Percentiles rank a stretch among this genome's conserved stretches.
Evolutionary conservation across 92 coral and sea anemone species (phyloP).

Genomic region (Epizoanthus stellaris): DNA sequence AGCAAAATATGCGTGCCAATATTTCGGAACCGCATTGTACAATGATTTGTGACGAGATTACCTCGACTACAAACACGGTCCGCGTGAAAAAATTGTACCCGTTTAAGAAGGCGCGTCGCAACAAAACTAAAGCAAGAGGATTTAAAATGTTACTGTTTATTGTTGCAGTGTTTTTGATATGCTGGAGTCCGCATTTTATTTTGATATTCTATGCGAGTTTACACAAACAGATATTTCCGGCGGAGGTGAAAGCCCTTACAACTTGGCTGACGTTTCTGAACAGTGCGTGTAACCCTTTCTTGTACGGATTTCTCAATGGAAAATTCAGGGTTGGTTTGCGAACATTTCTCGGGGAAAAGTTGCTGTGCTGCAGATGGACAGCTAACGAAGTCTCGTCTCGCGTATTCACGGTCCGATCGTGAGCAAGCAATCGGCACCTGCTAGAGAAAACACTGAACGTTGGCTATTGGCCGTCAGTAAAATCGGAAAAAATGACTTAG

Average conservation of each 20-base stretch:
- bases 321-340: slow-evolving; percentile 71
- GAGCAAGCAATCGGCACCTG: too few relatives aligned
- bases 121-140: slow-evolving; percentile 71
- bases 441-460: too few relatives aligned
- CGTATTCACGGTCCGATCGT: slow-evolving; percentile 45
- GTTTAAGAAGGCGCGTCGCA: slow-evolving; percentile 33
- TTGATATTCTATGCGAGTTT: slow-evolving; percentile 78
- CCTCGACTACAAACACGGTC: slow-evolving; percentile 77
- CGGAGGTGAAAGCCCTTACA: slow-evolving; percentile 66
- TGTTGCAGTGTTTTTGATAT: slow-evolving; percentile 76
- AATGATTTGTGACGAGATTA: slow-evolving; percentile 66
- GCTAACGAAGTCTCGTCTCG: slow-evolving; percentile 23
- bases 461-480: too few relatives aligned
- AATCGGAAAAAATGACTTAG: too few relatives aligned
- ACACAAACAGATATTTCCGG: slow-evolving; percentile 56
- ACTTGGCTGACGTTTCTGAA: slow-evolving; percentile 80
- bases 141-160: slow-evolving; percentile 81
- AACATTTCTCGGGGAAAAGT: slow-evolving; percentile 62
- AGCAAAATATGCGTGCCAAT: slow-evolving; percentile 14
- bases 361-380: slow-evolving; percentile 63
- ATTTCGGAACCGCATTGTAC: slow-evolving; percentile 51
- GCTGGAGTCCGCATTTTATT: slow-evolving; percentile 89
- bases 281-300: slow-evolving; percentile 78
- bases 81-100: slow-evolving; percentile 31
- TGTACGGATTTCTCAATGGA: slow-evolving; percentile 86